Base-by-base conservation (phyloP, 2,888 invertebrate genomes). In the Cephus sareptanus region DNA sequence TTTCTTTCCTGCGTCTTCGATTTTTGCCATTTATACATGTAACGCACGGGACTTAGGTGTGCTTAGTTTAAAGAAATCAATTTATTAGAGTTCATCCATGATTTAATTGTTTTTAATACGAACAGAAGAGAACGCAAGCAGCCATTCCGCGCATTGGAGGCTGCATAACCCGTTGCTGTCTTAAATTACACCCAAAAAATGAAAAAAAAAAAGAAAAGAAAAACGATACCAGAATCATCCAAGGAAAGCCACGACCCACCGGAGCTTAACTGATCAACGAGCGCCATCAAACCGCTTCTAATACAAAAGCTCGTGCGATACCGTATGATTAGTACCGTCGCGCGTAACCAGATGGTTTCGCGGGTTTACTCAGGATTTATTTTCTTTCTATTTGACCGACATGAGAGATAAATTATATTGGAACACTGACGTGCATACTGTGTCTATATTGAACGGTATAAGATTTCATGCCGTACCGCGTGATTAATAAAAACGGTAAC, bases 71-170 rank as follows among this genome's bases (percentile, higher is more conserved):
- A 87, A 87, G 85, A 87, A 88, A 87, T 87, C 87, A 87, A 83
- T 89, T 89, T 87, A 89, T 89, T 89, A 89, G 86, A 89, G 85
- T 87, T 87, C 85, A 86, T 88, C 81, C 86, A 86, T 87, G 82
- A 86, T 87, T 56, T 56, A 56, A 56, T 56, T 56, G 9, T 56
- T 56, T 86, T 86, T 83, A 86, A 79, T 85, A 85, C 85, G 82
- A 88, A 88, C 88, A 89, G 56, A 85, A 86, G 82, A 86, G 88
- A 88, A 85, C 84, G 87, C 88, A 88, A 56, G 56, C 56, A 56
- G 56, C 56, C 23, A 23, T 56, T 15, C 56, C 56, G 23, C 23
- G 23, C 56, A 56, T 56, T 23, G 56, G 56, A 23, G 56, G 15
- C 56, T 23, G 56, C 23, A 9, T 56, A 56, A 56, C 56, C 56